phyloP scores from a whole-genome alignment of 2,888 invertebrate species.

The Stramonita haemastoma region DNA sequence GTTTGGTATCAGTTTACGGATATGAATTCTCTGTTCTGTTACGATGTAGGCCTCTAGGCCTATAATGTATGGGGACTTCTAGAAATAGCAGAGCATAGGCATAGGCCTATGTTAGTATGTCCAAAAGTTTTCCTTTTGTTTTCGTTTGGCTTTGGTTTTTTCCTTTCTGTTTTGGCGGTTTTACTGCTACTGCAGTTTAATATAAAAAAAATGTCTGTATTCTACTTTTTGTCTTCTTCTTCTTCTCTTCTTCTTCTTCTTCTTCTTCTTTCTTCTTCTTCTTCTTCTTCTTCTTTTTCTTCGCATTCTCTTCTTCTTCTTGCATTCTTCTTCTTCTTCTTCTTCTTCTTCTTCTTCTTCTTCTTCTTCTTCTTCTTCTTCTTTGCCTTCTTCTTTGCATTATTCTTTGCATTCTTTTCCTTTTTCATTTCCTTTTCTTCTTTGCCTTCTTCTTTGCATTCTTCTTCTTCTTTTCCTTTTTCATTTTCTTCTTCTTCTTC shows the following conservation, averaged over 20 bases:
- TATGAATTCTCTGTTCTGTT: too few species aligned
- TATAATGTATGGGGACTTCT: too few species aligned
- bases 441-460: not conserved
- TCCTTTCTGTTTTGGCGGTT: too few species aligned
- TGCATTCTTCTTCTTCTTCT: slow-evolving; percentile 7
- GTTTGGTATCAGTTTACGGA: too few species aligned
- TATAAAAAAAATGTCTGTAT: too few species aligned
- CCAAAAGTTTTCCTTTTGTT: too few species aligned
- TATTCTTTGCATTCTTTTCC: not conserved
- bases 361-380: slow-evolving; percentile 16
- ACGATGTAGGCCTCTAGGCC: too few species aligned
- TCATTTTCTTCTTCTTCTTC: not conserved
- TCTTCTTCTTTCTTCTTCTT: not conserved
- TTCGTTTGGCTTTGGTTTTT: too few species aligned
- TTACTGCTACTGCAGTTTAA: too few species aligned
- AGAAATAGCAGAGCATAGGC: too few species aligned
- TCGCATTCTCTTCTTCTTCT: not conserved
- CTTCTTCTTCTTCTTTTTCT: not conserved
- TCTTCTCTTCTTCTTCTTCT: not conserved
- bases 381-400: not conserved
- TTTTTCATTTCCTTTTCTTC: not conserved
- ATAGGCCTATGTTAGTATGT: too few species aligned
- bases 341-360: slow-evolving; percentile 23
- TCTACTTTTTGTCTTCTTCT: not conserved
- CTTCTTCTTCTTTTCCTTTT: not conserved